Percentiles rank a stretch among this genome's conserved stretches.
Evolutionary conservation across 2,888 invertebrate species (phyloP).

Genomic region (Dioctria linearis): DNA sequence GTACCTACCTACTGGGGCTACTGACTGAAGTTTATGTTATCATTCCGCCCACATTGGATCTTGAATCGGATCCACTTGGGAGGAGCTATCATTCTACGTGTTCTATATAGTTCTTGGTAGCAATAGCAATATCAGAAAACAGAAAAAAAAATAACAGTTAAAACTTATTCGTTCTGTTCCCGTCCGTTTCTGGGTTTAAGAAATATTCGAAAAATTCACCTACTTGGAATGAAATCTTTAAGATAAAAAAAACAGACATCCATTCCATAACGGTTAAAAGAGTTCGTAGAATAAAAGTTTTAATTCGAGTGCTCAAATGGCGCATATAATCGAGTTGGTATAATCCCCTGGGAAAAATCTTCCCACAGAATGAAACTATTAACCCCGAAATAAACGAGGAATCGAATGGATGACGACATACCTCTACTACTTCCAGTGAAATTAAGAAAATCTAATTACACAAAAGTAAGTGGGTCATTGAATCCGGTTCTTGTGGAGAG

Average conservation of each 20-base stretch:
- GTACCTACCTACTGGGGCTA: too few relatives aligned
- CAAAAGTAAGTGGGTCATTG: background rate
- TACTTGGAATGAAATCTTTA: background rate
- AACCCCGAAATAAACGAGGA: background rate
- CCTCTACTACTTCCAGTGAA: background rate
- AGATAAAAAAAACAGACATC: background rate
- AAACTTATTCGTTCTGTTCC: slow-evolving; percentile 19
- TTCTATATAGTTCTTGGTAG: too few relatives aligned
- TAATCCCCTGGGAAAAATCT: background rate
- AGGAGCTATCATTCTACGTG: too few relatives aligned
- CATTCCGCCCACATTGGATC: too few relatives aligned
- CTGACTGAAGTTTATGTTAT: too few relatives aligned
- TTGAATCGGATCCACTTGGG: too few relatives aligned
- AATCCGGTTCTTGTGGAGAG: background rate
- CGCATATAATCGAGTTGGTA: background rate
- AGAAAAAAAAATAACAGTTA: background rate
- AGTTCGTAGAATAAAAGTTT: slow-evolving; percentile 8
- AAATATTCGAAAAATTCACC: slow-evolving; percentile 8
- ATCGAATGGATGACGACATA: too few relatives aligned
- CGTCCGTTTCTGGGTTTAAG: background rate
- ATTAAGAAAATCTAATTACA: slow-evolving; percentile 16
- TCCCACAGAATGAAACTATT: slow-evolving; percentile 7
- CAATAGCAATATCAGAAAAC: background rate
- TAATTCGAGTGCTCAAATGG: slow-evolving; percentile 32
- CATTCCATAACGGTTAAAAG: slow-evolving; percentile 19